Percentiles rank a stretch among this genome's conserved stretches.
phyloP scores from a whole-genome alignment of 2,888 invertebrate species.

The Kuschelorhynchus macadamiae region DNA sequence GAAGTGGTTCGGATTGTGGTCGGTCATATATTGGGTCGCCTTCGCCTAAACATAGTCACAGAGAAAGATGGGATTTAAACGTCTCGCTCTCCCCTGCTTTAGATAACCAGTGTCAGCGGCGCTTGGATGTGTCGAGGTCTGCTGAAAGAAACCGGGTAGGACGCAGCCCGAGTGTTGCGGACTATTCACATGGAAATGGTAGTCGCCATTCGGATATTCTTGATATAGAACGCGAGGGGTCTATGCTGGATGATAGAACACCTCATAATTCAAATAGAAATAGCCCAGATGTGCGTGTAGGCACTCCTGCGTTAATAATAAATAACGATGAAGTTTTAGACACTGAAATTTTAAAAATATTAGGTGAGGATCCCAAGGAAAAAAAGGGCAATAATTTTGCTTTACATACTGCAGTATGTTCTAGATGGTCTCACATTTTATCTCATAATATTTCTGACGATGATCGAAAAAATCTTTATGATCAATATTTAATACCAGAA shows the following conservation, averaged over 20 bases:
- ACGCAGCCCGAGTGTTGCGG: neutral
- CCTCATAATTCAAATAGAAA: neutral
- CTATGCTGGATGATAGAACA: conserved; percentile 6
- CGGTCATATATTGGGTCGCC: too few species aligned
- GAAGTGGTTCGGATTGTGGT: too few species aligned
- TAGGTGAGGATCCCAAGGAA: too few species aligned
- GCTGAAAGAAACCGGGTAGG: neutral
- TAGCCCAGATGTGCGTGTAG: neutral
- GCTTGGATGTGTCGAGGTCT: conserved; percentile 16
- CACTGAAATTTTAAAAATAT: conserved; percentile 2
- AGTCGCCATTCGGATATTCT: neutral
- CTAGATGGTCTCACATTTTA: conserved; percentile 20
- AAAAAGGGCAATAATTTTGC: neutral
- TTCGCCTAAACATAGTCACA: too few species aligned
- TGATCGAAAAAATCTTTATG: neutral
- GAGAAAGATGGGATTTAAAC: too few species aligned
- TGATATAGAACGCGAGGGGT: neutral
- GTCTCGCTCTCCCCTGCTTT: too few species aligned
- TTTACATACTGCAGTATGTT: conserved; percentile 3
- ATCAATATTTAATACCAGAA: neutral
- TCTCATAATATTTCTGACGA: too few species aligned
- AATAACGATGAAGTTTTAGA: neutral
- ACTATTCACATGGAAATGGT: neutral
- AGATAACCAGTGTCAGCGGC: neutral
- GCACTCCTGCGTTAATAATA: neutral